Evolutionary conservation across 2,797 vertebrate genomes (phyloP), one percentile per base, ranked within the genome.

Genomic region (Phoxinus dragarum): DNA sequence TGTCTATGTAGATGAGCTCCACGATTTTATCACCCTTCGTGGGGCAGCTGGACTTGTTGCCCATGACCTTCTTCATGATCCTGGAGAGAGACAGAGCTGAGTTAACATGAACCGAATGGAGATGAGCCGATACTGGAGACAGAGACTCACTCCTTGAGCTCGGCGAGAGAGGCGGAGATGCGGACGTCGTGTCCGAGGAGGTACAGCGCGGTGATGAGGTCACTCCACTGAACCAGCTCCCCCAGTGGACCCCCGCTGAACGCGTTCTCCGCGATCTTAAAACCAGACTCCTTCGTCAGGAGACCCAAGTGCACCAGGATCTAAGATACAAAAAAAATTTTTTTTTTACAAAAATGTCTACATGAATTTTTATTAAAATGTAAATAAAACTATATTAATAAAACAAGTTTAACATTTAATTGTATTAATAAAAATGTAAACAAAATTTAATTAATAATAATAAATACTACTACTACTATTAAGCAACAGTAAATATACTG

Each of bases 1-100:
- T 99, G 91, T 99, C 98, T 17, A 99, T 99, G 93, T 99, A 99
- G 92, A 99, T 99, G 67, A 99, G 98, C 91, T 99, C 98, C 21
- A 99, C 98, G 6, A 99, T 94, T 93, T 97, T 98, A 91, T 99
- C 98, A 0, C 98, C 98, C 90, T 98, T 96, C 1, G 98, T 98
- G 0, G 98, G 98, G 87, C 98, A 99, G 86, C 98, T 99, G 88
- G 98, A 99, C 90, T 98, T 96, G 94, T 99, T 99, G 82, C 98
- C 98, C 91, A 99, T 98, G 86, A 99, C 98, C 79, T 97, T 98
- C 85, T 98, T 98, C 98, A 99, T 99, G 91, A 99, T 99, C 93
- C 98, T 99, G 88, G 6, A 11, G 23, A 44, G 11, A 80, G 34
- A 59, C 36, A 42, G 49, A 56, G 54, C 36, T n/a, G 19, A 23